phyloP scores from a whole-genome alignment of 2,797 vertebrate species.

The Sebastes iracundus region DNA sequence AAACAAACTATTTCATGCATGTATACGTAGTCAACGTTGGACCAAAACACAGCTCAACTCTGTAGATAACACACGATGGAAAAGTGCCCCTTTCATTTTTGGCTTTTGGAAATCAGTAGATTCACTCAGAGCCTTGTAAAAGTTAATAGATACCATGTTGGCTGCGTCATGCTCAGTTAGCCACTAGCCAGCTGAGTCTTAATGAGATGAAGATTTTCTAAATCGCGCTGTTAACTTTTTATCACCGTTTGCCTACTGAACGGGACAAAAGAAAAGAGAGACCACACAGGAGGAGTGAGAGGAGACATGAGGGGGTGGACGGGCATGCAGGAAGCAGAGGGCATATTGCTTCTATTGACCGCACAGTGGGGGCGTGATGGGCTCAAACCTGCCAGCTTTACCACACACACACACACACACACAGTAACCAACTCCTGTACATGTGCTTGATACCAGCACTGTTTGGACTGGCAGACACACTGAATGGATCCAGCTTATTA shows the following conservation, averaged over 20 bases:
- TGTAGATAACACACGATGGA: constrained; percentile 7
- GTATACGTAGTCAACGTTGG: not conserved
- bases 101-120: not conserved
- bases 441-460: constrained; percentile 54
- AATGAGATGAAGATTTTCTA: constrained; percentile 45
- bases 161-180: constrained; percentile 24
- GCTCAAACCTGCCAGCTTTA: constrained; percentile 35
- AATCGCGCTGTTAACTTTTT: constrained; percentile 42
- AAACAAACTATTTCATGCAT: not conserved
- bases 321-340: constrained; percentile 58
- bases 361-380: constrained; percentile 60
- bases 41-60: not conserved
- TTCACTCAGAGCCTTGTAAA: constrained; percentile 48
- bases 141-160: constrained; percentile 39
- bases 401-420: constrained; percentile 38
- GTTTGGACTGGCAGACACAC: constrained; percentile 71
- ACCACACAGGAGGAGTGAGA: constrained; percentile 70
- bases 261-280: constrained; percentile 27
- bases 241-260: constrained; percentile 27
- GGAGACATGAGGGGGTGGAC: constrained; percentile 58
- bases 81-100: constrained; percentile 16
- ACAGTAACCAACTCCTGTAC: constrained; percentile 22
- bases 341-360: constrained; percentile 69
- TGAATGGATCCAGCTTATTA: constrained; percentile 61
- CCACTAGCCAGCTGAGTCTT: constrained; percentile 12